Evolutionary conservation across 2,113 vertebrate species (phyloP).

Genomic region (Odontophorus gujanensis): DNA sequence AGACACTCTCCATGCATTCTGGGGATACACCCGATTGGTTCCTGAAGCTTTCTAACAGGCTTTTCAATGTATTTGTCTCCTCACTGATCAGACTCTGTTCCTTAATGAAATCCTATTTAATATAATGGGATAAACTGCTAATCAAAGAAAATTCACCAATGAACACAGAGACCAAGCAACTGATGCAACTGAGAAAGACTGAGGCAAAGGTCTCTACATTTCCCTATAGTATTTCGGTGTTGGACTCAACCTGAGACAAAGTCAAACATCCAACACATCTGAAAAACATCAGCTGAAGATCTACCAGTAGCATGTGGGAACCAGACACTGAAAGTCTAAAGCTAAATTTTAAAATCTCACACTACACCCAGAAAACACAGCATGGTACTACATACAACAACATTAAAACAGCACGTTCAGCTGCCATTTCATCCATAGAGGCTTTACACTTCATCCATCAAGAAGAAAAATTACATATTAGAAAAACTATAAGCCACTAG

Average conservation of each 20-base stretch:
- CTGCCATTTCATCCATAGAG: not conserved
- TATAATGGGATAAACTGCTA: not conserved
- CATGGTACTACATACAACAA: not conserved
- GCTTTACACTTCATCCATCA: not conserved
- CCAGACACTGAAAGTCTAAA: not conserved
- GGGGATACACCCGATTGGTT: fast-evolving
- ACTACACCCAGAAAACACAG: not conserved
- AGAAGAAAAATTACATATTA: not conserved
- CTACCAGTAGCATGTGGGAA: fast-evolving
- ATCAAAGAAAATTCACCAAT: not conserved
- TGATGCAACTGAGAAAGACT: not conserved
- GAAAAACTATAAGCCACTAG: not conserved
- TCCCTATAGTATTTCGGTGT: not conserved
- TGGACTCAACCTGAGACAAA: not conserved
- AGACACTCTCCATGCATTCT: not conserved
- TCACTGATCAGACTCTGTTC: not conserved
- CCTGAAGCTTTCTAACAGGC: fast-evolving
- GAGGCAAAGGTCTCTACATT: not conserved
- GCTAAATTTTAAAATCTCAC: not conserved
- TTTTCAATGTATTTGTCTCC: not conserved
- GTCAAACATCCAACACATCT: not conserved
- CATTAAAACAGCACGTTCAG: not conserved
- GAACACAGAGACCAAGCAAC: not conserved
- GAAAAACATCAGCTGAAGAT: not conserved
- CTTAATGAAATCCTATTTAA: not conserved